phyloP scores from a whole-genome alignment of 2,113 vertebrate species.

The Eptesicus fuscus region DNA sequence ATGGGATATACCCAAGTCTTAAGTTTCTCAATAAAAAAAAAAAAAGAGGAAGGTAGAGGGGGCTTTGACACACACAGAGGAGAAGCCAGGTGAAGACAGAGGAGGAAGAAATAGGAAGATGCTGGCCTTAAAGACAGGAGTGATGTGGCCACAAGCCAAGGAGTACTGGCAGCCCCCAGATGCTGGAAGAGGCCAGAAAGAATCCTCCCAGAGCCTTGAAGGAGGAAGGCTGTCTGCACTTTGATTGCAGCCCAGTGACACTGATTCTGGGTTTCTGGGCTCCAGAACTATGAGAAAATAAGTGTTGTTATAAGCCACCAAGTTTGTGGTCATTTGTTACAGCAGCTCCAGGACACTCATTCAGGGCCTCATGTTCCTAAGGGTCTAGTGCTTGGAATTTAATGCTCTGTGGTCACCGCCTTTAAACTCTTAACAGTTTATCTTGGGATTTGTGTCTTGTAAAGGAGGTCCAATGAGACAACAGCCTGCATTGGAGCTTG shows the following conservation, averaged over 20 bases:
- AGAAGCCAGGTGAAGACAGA: fast-evolving
- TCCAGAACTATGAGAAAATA: not conserved
- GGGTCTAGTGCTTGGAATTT: not conserved
- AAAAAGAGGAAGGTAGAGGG: not conserved
- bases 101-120: fast-evolving
- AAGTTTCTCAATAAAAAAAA: not conserved
- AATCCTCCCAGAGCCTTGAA: not conserved
- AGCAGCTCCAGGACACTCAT: not conserved
- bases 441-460: not conserved
- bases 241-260: not conserved
- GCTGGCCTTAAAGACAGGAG: fast-evolving
- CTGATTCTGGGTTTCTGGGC: not conserved
- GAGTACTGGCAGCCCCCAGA: fast-evolving
- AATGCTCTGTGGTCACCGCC: no score
- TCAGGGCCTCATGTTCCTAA: not conserved
- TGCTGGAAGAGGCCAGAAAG: not conserved
- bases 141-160: fast-evolving
- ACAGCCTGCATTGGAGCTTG: no score
- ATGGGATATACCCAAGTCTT: not conserved
- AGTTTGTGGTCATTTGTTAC: not conserved
- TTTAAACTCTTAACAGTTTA: not conserved
- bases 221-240: not conserved
- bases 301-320: not conserved
- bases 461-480: not conserved
- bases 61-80: fast-evolving